Evolutionary conservation across 2,113 vertebrate genomes (phyloP).

Genomic region (Urocitellus parryii): DNA sequence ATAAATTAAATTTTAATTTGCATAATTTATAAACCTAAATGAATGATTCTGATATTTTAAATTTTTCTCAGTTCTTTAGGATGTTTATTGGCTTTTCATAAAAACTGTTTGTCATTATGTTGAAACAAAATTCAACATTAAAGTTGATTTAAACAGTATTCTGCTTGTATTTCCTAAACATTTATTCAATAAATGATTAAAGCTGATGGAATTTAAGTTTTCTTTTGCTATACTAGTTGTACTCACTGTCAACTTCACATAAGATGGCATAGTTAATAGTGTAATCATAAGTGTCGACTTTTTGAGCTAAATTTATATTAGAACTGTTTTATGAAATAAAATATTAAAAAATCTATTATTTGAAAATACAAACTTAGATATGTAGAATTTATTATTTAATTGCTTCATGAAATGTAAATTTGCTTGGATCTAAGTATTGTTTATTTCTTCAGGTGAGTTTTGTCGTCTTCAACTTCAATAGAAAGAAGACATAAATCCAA

Average conservation of each 20-base stretch:
- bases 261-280: not conserved
- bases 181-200: not conserved
- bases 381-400: not conserved
- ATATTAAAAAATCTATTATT: not conserved
- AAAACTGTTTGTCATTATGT: not conserved
- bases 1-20: not conserved
- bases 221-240: not conserved
- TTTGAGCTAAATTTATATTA: not conserved
- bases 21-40: not conserved
- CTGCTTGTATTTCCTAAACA: not conserved
- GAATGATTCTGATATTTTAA: not conserved
- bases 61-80: not conserved
- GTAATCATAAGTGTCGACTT: not conserved
- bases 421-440: not conserved
- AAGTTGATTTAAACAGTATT: not conserved
- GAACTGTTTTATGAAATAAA: not conserved
- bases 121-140: not conserved
- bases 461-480: not conserved
- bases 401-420: not conserved
- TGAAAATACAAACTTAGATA: not conserved
- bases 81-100: not conserved
- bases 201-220: not conserved
- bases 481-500: not conserved
- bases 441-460: not conserved
- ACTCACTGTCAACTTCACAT: not conserved